A percentile compares a stretch with the other conserved stretches of the same genome.
These are phyloP conservation scores for Sphaerophoria taeniata DNA, from an alignment of 2,888 invertebrate species.

Conservation along the genomic window DNA sequence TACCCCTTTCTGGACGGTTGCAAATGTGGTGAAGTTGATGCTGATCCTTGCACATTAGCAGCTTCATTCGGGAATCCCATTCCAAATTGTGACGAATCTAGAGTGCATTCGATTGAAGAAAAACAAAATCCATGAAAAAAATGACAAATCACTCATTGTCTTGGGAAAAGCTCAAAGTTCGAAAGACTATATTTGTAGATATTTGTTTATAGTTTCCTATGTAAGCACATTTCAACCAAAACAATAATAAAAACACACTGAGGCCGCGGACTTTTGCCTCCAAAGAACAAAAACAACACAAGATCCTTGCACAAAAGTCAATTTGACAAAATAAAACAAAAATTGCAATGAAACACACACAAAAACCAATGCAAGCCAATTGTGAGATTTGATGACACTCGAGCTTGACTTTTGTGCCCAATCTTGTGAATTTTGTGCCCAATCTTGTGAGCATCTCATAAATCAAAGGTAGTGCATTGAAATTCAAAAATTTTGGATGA, in stretches of 20 bases:
- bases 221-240: slow-evolving; percentile 74
- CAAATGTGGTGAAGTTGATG: slow-evolving; percentile 81
- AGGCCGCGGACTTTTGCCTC: neutral
- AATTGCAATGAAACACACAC: neutral
- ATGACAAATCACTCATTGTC: slow-evolving; percentile 20
- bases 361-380: slow-evolving; percentile 41
- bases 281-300: neutral
- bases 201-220: slow-evolving; percentile 47
- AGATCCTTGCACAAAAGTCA: slow-evolving; percentile 10
- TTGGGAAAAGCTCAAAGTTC: slow-evolving; percentile 71
- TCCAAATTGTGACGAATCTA: slow-evolving; percentile 79
- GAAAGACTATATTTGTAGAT: slow-evolving; percentile 58
- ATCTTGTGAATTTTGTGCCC: slow-evolving; percentile 18
- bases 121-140: slow-evolving; percentile 20
- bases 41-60: slow-evolving; percentile 78
- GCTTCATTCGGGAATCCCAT: slow-evolving; percentile 78
- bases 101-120: neutral
- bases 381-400: neutral
- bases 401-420: slow-evolving; percentile 14
- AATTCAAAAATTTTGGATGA: slow-evolving; percentile 57
- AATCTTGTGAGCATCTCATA: too few species aligned
- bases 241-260: slow-evolving; percentile 18
- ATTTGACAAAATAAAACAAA: neutral
- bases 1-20: slow-evolving; percentile 80
- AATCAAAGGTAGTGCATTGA: slow-evolving; percentile 7